Percentiles rank a stretch among this genome's conserved stretches.
Conservation (phyloP, 2,797 vertebrate species). For the Microctenopoma stevenorrisi region DNA sequence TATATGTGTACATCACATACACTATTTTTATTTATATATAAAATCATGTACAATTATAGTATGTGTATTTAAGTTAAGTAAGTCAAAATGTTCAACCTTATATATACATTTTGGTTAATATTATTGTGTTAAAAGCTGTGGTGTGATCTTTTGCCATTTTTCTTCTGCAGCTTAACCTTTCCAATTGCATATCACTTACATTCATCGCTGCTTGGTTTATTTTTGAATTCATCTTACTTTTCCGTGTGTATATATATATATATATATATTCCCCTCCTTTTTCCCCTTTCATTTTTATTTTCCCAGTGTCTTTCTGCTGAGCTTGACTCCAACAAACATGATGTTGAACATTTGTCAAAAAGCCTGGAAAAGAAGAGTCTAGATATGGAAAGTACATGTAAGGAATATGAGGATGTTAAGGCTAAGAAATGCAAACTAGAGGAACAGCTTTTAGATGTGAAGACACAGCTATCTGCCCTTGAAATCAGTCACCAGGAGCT, state of each 20-base stretch:
- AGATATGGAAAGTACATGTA: conserved; percentile 86
- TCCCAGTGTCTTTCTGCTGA: conserved; percentile 93
- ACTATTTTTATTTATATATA: not conserved
- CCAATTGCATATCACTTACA: conserved; percentile 69
- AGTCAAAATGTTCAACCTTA: conserved; percentile 66
- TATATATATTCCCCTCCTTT: conserved; percentile 49
- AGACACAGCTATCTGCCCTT: conserved; percentile 78
- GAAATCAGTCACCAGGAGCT: conserved; percentile 81
- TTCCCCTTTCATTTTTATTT: conserved; percentile 80
- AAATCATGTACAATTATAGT: not conserved
- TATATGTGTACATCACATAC: not conserved
- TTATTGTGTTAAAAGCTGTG: conserved; percentile 46
- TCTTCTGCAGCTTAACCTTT: conserved; percentile 76
- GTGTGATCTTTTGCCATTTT: conserved; percentile 54
- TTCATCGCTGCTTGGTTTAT: conserved; percentile 85
- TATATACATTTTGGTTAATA: conserved; percentile 15
- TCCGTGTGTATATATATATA: conserved; percentile 50
- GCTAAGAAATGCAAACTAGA: conserved; percentile 85
- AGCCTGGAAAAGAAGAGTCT: conserved; percentile 89
- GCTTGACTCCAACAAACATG: conserved; percentile 92
- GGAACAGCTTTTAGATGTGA: conserved; percentile 81
- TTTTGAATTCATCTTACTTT: conserved; percentile 86
- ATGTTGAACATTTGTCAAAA: conserved; percentile 90
- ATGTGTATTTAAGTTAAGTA: not conserved
- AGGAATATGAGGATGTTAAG: conserved; percentile 84